Conservation (phyloP, 2,888 invertebrate species). For the Meandrusa payeni region DNA sequence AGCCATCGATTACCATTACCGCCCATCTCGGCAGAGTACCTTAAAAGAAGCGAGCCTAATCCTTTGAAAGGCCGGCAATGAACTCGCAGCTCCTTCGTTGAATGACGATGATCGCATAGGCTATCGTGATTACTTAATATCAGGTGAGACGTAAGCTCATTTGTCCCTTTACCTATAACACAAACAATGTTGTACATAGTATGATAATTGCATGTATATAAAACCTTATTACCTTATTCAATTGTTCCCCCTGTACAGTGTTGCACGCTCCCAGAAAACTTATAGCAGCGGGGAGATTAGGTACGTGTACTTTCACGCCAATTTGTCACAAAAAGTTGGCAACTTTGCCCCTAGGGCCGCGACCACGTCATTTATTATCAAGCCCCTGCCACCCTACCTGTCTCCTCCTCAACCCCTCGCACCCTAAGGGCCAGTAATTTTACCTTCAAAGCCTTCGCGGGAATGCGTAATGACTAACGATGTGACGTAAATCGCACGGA, state of each 20-base stretch:
- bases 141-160: too few relatives aligned
- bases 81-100: too few relatives aligned
- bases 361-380: slow-evolving; percentile 66
- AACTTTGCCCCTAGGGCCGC: slow-evolving; percentile 57
- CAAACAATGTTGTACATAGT: too few relatives aligned
- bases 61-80: too few relatives aligned
- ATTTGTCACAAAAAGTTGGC: slow-evolving; percentile 78
- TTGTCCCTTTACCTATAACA: too few relatives aligned
- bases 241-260: slow-evolving; percentile 12
- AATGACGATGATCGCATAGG: too few relatives aligned
- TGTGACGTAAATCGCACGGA: slow-evolving; percentile 67
- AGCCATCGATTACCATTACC: too few relatives aligned
- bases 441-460: slow-evolving; percentile 73
- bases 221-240: too few relatives aligned
- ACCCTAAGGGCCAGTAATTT: slow-evolving; percentile 74
- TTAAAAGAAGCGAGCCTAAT: too few relatives aligned
- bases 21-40: too few relatives aligned
- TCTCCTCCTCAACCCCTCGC: slow-evolving; percentile 32
- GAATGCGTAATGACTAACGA: slow-evolving; percentile 74
- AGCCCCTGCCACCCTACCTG: slow-evolving; percentile 35
- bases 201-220: too few relatives aligned
- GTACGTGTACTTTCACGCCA: slow-evolving; percentile 66
- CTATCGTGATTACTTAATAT: too few relatives aligned
- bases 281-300: slow-evolving; percentile 37
- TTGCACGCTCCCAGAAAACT: slow-evolving; percentile 24